A percentile compares a stretch with the other conserved stretches of the same genome.
These are phyloP conservation scores for Recurvirostra avosetta DNA, from an alignment of 2,113 vertebrate species.

Conservation along the genomic window DNA sequence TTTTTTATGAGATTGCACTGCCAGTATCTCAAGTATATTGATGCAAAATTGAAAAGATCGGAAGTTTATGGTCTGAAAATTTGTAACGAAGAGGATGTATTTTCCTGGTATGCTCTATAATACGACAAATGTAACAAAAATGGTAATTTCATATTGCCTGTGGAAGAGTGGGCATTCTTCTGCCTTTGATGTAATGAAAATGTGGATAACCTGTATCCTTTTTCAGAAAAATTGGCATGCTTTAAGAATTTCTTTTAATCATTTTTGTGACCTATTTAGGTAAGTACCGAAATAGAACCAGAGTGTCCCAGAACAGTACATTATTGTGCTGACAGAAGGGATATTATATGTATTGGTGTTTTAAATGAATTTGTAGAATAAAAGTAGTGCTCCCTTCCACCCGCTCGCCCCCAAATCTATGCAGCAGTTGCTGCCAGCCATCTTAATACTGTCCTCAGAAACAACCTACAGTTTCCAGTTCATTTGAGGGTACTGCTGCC, in stretches of 20 bases:
- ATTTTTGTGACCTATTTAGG: constrained; percentile 33
- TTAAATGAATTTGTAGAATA: not conserved
- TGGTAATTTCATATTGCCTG: not conserved
- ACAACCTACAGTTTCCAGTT: not conserved
- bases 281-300: not conserved
- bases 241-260: not conserved
- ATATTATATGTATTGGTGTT: not conserved
- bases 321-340: not conserved
- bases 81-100: not conserved
- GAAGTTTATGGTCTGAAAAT: not conserved
- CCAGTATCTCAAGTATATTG: not conserved
- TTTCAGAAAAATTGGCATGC: not conserved
- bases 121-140: not conserved
- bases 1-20: not conserved
- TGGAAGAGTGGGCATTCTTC: not conserved
- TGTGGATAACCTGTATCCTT: not conserved
- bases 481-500: not conserved
- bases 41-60: not conserved
- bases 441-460: not conserved
- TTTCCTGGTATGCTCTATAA: not conserved
- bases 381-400: not conserved
- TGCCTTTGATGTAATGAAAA: not conserved
- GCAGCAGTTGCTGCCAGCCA: not conserved
- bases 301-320: not conserved
- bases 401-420: not conserved